Evolutionary conservation across 2,888 invertebrate species (phyloP).

Genomic region (Unio delphinus): DNA sequence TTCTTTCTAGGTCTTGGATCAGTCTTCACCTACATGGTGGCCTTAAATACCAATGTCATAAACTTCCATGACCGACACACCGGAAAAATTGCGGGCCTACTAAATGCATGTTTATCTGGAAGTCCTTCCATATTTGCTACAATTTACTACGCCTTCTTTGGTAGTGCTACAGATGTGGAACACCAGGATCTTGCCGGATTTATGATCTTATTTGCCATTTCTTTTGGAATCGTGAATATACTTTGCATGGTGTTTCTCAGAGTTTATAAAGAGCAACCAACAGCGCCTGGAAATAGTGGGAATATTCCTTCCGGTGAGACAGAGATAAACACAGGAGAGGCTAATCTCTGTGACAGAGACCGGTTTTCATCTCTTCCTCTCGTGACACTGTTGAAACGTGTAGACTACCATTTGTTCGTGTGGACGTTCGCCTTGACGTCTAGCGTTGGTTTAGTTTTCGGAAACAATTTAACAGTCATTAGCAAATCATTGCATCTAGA

Average conservation of each 20-base stretch:
- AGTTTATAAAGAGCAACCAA: constrained; percentile 11
- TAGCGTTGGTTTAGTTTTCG: constrained; percentile 35
- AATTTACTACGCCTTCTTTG: constrained; percentile 37
- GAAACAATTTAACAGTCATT: constrained; percentile 36
- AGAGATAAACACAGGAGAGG: too few relatives aligned
- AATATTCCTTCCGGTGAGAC: too few relatives aligned
- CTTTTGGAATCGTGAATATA: constrained; percentile 30
- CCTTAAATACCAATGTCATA: constrained; percentile 47
- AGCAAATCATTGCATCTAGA: constrained; percentile 24
- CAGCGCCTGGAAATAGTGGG: too few relatives aligned
- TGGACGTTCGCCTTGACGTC: constrained; percentile 41
- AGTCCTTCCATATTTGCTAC: constrained; percentile 44
- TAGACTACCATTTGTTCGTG: constrained; percentile 31
- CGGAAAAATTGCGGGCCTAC: constrained; percentile 41
- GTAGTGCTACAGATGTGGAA: constrained; percentile 13
- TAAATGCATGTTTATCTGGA: constrained; percentile 48
- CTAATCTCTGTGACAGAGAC: neutral
- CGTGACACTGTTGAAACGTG: constrained; percentile 21
- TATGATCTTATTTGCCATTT: constrained; percentile 40
- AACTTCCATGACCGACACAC: constrained; percentile 41
- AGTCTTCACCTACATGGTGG: constrained; percentile 48
- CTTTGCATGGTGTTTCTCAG: constrained; percentile 37
- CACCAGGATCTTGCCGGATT: constrained; percentile 39
- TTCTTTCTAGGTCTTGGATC: constrained; percentile 43
- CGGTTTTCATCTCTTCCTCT: constrained; percentile 11